phyloP scores from a whole-genome alignment of 2,113 vertebrate genomes.

The Grallaria varia region DNA sequence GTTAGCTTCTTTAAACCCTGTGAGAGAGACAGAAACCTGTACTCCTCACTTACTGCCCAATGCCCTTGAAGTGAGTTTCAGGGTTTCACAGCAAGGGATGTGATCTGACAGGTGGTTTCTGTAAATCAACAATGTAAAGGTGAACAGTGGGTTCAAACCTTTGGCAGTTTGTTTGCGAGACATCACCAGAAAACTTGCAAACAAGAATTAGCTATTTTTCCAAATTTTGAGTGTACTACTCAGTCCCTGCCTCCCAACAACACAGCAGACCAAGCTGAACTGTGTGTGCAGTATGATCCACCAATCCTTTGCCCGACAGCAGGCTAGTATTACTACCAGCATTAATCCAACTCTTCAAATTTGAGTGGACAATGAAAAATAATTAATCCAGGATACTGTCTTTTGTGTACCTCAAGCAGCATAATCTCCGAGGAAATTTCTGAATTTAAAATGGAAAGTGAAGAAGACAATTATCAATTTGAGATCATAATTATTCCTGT shows the following conservation, averaged over 20 bases:
- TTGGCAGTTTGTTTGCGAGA: background rate
- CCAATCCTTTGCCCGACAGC: background rate
- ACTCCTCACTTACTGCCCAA: background rate
- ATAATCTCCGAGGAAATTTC: background rate
- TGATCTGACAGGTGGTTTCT: background rate
- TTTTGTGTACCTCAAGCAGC: background rate
- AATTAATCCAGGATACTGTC: background rate
- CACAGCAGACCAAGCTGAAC: background rate
- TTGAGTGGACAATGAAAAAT: background rate
- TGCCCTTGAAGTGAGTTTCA: background rate
- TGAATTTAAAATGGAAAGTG: background rate
- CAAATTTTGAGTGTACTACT: background rate
- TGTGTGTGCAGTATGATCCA: background rate
- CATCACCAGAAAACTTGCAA: background rate
- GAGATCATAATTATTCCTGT: background rate
- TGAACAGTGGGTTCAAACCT: background rate
- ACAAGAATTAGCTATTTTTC: background rate
- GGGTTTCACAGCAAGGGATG: background rate
- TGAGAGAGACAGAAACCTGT: background rate
- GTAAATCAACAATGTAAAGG: background rate
- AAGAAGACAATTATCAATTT: background rate
- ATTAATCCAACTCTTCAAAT: background rate
- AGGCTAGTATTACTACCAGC: background rate
- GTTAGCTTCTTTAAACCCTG: background rate
- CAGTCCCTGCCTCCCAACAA: background rate